These are phyloP conservation scores for Campoletis sonorensis DNA, from an alignment of 1,140 invertebrate genomes.

Conservation along the genomic window DNA sequence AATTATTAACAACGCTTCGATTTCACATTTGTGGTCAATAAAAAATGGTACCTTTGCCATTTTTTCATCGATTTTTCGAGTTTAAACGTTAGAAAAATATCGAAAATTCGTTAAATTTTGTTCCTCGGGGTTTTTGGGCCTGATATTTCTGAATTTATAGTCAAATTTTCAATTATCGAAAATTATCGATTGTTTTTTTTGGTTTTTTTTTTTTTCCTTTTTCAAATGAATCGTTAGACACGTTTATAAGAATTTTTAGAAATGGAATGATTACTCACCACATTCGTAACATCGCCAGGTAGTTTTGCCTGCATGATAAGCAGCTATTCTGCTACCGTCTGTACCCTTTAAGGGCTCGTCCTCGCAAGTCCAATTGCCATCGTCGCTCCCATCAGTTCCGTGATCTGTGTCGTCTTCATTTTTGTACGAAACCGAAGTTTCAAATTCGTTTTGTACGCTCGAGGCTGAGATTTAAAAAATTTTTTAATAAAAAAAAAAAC, in stretches of 20 bases:
- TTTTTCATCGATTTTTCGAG: too few relatives aligned
- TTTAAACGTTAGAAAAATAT: too few relatives aligned
- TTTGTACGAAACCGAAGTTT: conserved; percentile 74
- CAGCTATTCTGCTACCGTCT: conserved; percentile 73
- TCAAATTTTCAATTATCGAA: background rate
- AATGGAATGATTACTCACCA: conserved; percentile 58
- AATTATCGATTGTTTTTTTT: too few relatives aligned
- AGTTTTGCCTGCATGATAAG: conserved; percentile 71
- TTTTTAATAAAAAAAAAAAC: background rate
- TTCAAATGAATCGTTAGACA: too few relatives aligned
- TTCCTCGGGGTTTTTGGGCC: background rate
- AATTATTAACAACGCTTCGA: too few relatives aligned
- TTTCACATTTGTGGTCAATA: too few relatives aligned
- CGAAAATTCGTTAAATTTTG: background rate
- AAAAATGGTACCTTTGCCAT: too few relatives aligned
- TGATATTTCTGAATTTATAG: background rate
- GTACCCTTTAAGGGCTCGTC: conserved; percentile 73
- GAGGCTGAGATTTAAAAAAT: too few relatives aligned
- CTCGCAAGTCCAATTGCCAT: conserved; percentile 73
- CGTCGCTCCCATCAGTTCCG: conserved; percentile 70
- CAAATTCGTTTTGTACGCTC: conserved; percentile 75
- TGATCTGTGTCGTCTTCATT: conserved; percentile 72
- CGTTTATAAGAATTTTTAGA: background rate
- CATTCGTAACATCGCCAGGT: conserved; percentile 75
- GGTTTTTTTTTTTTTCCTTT: too few relatives aligned